Evolutionary conservation across 2,888 invertebrate genomes (phyloP).

Genomic region (Ashinkailepas kermadecensis): DNA sequence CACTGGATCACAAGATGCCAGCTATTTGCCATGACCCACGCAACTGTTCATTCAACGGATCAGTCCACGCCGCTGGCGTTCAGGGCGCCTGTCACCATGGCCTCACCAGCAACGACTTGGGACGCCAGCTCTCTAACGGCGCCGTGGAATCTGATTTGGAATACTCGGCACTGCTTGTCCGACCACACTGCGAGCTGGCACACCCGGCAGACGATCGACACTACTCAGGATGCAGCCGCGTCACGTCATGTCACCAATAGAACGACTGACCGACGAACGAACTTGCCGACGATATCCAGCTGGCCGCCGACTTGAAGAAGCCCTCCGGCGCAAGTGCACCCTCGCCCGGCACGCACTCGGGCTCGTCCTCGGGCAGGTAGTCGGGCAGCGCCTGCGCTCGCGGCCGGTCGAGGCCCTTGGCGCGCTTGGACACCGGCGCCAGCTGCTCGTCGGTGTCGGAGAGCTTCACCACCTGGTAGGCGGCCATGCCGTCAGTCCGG

Average conservation of each 20-base stretch:
- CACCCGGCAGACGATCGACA: too few species aligned
- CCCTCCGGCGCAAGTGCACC: constrained; percentile 30
- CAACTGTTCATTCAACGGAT: too few species aligned
- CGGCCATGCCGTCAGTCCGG: constrained; percentile 29
- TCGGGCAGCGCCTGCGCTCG: constrained; percentile 33
- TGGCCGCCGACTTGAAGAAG: constrained; percentile 33
- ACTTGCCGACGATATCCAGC: constrained; percentile 33
- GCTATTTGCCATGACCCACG: too few species aligned
- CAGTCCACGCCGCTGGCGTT: too few species aligned
- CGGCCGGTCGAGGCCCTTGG: constrained; percentile 13
- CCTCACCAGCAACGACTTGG: too few species aligned
- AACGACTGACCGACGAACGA: constrained; percentile 34
- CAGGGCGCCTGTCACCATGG: too few species aligned
- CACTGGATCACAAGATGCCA: too few species aligned
- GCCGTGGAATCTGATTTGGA: too few species aligned
- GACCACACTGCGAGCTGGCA: too few species aligned
- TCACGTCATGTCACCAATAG: constrained; percentile 32
- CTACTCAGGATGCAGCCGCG: too few species aligned
- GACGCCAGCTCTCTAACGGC: too few species aligned
- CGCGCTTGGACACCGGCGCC: constrained; percentile 10
- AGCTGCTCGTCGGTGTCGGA: constrained; percentile 31
- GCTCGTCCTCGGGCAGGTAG: constrained; percentile 35
- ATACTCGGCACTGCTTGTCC: too few species aligned
- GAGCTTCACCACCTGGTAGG: constrained; percentile 30
- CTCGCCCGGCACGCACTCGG: constrained; percentile 26